Conservation (phyloP, 2,888 invertebrate genomes). For the Drosophila atripex region DNA sequence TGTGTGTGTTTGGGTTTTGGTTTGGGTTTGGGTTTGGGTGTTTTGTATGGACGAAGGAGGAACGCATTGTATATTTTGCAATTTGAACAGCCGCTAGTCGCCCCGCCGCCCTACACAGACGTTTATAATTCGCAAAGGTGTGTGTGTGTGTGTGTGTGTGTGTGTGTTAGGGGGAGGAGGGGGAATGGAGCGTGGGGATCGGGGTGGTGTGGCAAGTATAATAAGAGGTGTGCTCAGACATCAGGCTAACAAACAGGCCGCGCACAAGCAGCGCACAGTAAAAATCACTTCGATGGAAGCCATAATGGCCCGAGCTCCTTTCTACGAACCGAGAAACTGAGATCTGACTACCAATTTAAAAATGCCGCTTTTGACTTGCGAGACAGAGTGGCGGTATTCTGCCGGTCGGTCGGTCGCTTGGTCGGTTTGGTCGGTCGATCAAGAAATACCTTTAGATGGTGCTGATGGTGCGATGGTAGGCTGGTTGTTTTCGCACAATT, state of each 20-base stretch:
- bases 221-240: conserved; percentile 79
- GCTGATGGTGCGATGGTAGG: conserved; percentile 40
- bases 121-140: conserved; percentile 69
- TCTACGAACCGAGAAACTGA: conserved; percentile 82
- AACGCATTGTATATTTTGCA: conserved; percentile 83
- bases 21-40: conserved; percentile 13
- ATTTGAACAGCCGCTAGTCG: conserved; percentile 81
- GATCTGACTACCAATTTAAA: conserved; percentile 81
- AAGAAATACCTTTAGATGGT: conserved; percentile 46
- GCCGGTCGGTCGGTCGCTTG: conserved; percentile 33
- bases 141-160: conserved; percentile 17
- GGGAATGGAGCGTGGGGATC: conserved; percentile 5
- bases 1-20: conserved; percentile 21
- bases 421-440: conserved; percentile 43
- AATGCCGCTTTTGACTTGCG: conserved; percentile 80
- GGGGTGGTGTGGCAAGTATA: conserved; percentile 67
- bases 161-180: too few species aligned
- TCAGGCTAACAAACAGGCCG: conserved; percentile 77
- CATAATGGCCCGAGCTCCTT: conserved; percentile 81
- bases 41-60: conserved; percentile 74
- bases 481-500: conserved; percentile 47
- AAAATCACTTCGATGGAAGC: conserved; percentile 82
- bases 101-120: conserved; percentile 76
- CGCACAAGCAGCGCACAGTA: conserved; percentile 66
- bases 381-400: conserved; percentile 78